Conservation (phyloP, 2,113 vertebrate species). For the Turnix velox region DNA sequence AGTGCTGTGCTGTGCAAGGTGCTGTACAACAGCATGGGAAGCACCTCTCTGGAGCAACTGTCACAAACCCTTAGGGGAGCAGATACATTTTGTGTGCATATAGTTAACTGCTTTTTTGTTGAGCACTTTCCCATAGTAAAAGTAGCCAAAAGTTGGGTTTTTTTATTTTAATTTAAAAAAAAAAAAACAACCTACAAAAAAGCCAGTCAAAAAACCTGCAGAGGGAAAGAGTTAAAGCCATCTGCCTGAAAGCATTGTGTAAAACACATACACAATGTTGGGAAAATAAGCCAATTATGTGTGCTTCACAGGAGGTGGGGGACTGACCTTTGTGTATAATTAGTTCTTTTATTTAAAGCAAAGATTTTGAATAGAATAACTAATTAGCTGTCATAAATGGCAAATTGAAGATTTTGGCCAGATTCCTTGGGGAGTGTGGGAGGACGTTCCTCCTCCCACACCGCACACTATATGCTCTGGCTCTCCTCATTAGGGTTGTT, state of each 20-base stretch:
- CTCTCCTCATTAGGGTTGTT: constrained; percentile 86
- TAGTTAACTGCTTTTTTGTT: not conserved
- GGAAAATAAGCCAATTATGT: constrained; percentile 84
- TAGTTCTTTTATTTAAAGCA: constrained; percentile 93
- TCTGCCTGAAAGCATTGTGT: constrained; percentile 76
- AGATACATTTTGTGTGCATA: not conserved
- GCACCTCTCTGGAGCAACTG: not conserved
- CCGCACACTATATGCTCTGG: constrained; percentile 8
- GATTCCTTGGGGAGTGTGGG: constrained; percentile 77
- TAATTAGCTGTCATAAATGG: constrained; percentile 94
- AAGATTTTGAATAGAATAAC: constrained; percentile 90
- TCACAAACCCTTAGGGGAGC: not conserved
- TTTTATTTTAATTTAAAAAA: not conserved
- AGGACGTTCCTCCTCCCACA: constrained; percentile 69
- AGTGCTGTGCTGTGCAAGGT: not conserved
- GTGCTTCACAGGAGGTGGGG: constrained; percentile 80
- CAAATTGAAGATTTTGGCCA: constrained; percentile 88
- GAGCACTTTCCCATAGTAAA: not conserved
- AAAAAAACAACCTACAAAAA: not conserved
- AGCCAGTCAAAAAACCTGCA: not conserved
- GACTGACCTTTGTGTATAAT: constrained; percentile 90
- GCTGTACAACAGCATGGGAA: not conserved
- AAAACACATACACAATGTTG: constrained; percentile 78
- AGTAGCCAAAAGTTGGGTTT: not conserved
- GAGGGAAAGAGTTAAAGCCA: constrained; percentile 75